A percentile compares a stretch with the other conserved stretches of the same genome.
Conservation (phyloP, 2,797 vertebrate species). For the Chrysocyon brachyurus region DNA sequence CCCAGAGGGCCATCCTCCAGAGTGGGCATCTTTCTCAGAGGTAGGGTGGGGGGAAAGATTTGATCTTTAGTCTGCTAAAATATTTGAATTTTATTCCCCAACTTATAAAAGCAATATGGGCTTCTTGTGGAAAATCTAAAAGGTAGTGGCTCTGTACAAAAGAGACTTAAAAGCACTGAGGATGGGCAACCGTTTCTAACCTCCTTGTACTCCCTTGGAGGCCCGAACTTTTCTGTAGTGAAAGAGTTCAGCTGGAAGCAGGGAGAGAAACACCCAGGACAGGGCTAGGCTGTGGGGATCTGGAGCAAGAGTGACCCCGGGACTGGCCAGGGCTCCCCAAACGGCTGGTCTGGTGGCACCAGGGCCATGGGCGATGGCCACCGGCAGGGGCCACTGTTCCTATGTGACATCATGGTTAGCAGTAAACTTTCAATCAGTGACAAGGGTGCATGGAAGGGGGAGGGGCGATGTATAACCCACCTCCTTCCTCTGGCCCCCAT, state of each 20-base stretch:
- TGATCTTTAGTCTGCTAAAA: not conserved
- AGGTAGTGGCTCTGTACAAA: not conserved
- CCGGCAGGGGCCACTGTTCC: accelerated
- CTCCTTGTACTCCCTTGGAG: not conserved
- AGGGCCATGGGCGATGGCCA: no score
- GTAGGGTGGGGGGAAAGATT: not conserved
- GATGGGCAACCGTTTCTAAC: not conserved
- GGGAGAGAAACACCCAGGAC: not conserved
- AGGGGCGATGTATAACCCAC: not conserved
- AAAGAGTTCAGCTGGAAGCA: not conserved
- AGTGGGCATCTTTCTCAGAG: not conserved
- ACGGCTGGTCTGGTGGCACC: not conserved
- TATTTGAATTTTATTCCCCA: not conserved
- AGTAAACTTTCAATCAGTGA: not conserved
- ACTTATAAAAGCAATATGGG: no score
- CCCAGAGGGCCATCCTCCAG: not conserved
- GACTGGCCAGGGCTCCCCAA: not conserved
- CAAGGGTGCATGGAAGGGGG: accelerated
- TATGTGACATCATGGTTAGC: not conserved
- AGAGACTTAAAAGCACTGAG: not conserved
- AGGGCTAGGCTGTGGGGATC: not conserved
- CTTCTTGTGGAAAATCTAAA: no score
- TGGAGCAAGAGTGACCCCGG: accelerated
- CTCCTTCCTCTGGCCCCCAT: not conserved
- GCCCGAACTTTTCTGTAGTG: not conserved